Evolutionary conservation across 2,113 vertebrate species (phyloP), one percentile per base, ranked within the genome.

Genomic region (Shinisaurus crocodilurus): DNA sequence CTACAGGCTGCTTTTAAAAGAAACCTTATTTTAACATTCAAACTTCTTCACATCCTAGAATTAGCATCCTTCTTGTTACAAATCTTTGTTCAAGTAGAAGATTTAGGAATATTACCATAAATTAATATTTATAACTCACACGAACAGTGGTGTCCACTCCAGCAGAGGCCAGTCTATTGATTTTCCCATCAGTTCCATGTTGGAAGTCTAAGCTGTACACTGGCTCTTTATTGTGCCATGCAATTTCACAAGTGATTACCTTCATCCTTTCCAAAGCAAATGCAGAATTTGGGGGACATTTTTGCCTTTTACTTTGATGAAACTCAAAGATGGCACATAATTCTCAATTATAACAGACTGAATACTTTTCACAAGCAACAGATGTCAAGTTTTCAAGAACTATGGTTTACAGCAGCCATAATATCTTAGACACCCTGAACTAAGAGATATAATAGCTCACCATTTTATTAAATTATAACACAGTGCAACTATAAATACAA

Each of bases 201-300:
- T 99, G 99, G 95, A 99, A 99, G 91, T 99, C 99, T 93, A 99
- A 94, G 94, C 99, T 99, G 97, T 99, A 99, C 34, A 99, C 98
- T 0, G 99, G 99, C 94, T 99, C 99, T 92, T 99, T 99, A 91
- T 99, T 99, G 90, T 99, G 99, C 99, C 99, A 99, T 0, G 98
- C 98, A 40, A 99, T 99, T 85, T 99, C 99, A 95, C 99, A 99
- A 1, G 99, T 99, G 92, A 99, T 98, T 79, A 99, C 98, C 95
- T 99, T 99, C 99, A 99, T 99, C 67, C 91, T 96, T 84, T 16
- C 87, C 90, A 57, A 4, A 76, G 63, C 5, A 84, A 91, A 76
- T 1, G 72, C 0, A 87, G 1, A 13, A 77, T 86, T 81, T 0
- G 3, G 1, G 3, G 2, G 8, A 40, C 48, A 25, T 0, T 34